Base-by-base conservation (phyloP, 2,113 vertebrate species). In the Microtus richardsoni region DNA sequence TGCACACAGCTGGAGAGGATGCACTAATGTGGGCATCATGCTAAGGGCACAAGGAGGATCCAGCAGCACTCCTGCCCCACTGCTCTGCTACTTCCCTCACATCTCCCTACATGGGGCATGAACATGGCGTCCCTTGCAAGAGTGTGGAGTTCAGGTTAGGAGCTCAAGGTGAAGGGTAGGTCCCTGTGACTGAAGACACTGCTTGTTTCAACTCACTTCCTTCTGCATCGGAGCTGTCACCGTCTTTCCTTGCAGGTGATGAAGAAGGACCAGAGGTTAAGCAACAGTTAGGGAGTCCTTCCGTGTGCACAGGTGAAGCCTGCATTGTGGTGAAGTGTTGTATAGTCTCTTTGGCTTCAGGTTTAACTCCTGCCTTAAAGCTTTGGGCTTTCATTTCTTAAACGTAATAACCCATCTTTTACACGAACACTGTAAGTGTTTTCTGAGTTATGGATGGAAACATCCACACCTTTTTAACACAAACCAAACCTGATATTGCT, bases 141-240 rank as follows among this genome's bases (percentile, higher is more conserved):
- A 98, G 93, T 95, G 91, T 98, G 97, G 98, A 98, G 98, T 97
- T 98, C 97, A 96, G 98, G 97, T 98, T 95, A 97, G 98, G 98
- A 98, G 98, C 97, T 97, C 97, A 96, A 89, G 91, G 97, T 92
- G 98, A 98, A 98, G 60, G 97, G 95, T 90, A 96, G 98, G 97
- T 88, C 97, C 97, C 96, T 91, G 88, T 96, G 98, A 98, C 98
- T 98, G 98, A 97, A 93, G 93, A 88, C 0, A 10, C 94, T 96
- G 88, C 93, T 96, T 79, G 86, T 85, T 94, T 97, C 78, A 82
- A 41, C 94, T 77, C 84, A 78, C 88, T 83, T 92, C 90, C 93
- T 64, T 52, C 47, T 11, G 26, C 95, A 84, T 52, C 89, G 41
- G 74, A 96, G 97, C 97, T 96, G 97, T 95, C 97, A 82, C 96